Evolutionary conservation across 1,140 invertebrate species (phyloP).

Genomic region (Augochlora pura): DNA sequence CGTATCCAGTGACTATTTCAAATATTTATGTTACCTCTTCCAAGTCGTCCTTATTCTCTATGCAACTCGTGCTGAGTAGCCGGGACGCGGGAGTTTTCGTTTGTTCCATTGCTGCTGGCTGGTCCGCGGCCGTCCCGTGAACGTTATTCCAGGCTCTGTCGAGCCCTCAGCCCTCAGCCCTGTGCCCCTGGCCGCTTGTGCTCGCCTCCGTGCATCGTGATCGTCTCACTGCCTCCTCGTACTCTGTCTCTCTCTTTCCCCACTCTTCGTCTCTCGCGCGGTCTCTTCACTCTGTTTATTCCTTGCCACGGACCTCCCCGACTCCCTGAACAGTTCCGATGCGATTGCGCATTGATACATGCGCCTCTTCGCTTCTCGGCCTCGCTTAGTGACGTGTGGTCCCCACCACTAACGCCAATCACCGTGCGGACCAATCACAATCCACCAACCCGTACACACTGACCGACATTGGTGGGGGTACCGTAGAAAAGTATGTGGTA

Average conservation of each 20-base stretch:
- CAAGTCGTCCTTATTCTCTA: conserved; percentile 91
- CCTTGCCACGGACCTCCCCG: conserved; percentile 68
- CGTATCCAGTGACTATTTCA: conserved; percentile 74
- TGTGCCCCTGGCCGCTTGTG: conserved; percentile 76
- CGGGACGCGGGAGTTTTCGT: conserved; percentile 69
- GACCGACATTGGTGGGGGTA: conserved; percentile 53
- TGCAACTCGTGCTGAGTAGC: conserved; percentile 83
- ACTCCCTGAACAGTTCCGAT: conserved; percentile 71
- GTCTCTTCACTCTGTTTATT: conserved; percentile 74
- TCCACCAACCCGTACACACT: conserved; percentile 52
- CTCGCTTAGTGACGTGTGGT: conserved; percentile 63
- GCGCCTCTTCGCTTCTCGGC: conserved; percentile 58
- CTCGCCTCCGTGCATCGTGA: conserved; percentile 78
- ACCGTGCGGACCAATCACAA: conserved; percentile 32
- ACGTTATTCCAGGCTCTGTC: conserved; percentile 63
- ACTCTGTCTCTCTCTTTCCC: conserved; percentile 58
- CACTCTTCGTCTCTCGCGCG: conserved; percentile 61
- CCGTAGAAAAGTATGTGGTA: conserved; percentile 63
- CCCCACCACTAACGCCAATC: conserved; percentile 46
- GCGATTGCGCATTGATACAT: conserved; percentile 77
- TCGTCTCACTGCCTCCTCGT: conserved; percentile 70
- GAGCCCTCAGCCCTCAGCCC: conserved; percentile 76
- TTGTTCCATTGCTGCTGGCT: conserved; percentile 73
- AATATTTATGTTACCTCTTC: conserved; percentile 86
- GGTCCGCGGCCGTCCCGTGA: conserved; percentile 56